Evolutionary conservation across 2,888 invertebrate genomes (phyloP).

Genomic region (Pterostichus madidus): DNA sequence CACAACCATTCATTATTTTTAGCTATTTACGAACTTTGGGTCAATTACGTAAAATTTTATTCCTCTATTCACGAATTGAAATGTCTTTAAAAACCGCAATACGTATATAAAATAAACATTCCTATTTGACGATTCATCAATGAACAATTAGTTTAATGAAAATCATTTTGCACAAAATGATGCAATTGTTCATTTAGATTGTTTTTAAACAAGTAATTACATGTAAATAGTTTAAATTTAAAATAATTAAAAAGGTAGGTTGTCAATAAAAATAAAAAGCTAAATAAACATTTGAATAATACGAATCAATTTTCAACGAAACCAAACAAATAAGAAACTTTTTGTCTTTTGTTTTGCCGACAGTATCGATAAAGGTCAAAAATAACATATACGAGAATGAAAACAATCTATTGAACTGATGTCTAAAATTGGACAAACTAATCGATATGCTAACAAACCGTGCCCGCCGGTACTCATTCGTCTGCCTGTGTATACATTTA

Average conservation of each 20-base stretch:
- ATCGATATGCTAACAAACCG: slow-evolving; percentile 65
- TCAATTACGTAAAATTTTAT: neutral
- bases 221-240: slow-evolving; percentile 13
- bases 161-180: slow-evolving; percentile 10
- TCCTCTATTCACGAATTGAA: neutral
- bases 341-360: slow-evolving; percentile 3
- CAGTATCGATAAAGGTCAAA: slow-evolving; percentile 43
- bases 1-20: neutral
- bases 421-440: slow-evolving; percentile 67
- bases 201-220: slow-evolving; percentile 5
- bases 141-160: slow-evolving; percentile 3
- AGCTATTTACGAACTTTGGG: neutral
- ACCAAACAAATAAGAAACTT: slow-evolving; percentile 15
- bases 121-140: neutral
- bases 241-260: slow-evolving; percentile 1
- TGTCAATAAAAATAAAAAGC: neutral
- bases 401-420: slow-evolving; percentile 66
- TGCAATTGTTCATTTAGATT: neutral
- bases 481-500: slow-evolving; percentile 36
- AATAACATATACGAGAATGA: slow-evolving; percentile 55
- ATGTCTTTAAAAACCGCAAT: neutral
- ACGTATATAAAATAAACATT: neutral
- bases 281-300: neutral
- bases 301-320: neutral
- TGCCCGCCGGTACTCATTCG: slow-evolving; percentile 37